A percentile compares a stretch with the other conserved stretches of the same genome.
Evolutionary conservation across 2,888 invertebrate genomes (phyloP).

Genomic region (Dorcus hopei): DNA sequence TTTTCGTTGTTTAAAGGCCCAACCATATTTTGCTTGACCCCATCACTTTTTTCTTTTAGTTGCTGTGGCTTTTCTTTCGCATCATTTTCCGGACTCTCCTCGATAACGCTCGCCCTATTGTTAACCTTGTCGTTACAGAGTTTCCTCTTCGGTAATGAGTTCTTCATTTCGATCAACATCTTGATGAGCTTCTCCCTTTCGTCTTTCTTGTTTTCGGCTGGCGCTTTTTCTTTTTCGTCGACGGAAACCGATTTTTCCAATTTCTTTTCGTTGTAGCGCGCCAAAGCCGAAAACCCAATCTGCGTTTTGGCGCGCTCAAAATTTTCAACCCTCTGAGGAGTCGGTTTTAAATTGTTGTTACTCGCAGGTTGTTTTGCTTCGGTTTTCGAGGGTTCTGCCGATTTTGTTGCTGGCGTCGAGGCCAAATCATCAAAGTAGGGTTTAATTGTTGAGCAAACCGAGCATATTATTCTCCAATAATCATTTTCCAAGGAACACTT

Average conservation of each 20-base stretch:
- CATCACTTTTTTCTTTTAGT: slow-evolving; percentile 4
- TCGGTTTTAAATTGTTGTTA: slow-evolving; percentile 11
- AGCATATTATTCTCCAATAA: slow-evolving; percentile 61
- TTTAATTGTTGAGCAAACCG: slow-evolving; percentile 56
- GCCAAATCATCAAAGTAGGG: slow-evolving; percentile 48
- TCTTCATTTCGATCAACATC: slow-evolving; percentile 75
- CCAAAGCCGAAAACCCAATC: slow-evolving; percentile 46
- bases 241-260: slow-evolving; percentile 27
- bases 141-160: slow-evolving; percentile 63
- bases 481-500: slow-evolving; percentile 60
- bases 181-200: slow-evolving; percentile 64
- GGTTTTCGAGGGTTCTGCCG: slow-evolving; percentile 14
- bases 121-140: slow-evolving; percentile 39
- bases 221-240: slow-evolving; percentile 24
- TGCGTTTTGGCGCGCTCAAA: slow-evolving; percentile 47
- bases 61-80: slow-evolving; percentile 5
- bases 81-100: slow-evolving; percentile 39
- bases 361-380: slow-evolving; percentile 23
- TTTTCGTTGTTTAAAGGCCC: neutral
- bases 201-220: slow-evolving; percentile 45
- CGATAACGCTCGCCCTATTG: slow-evolving; percentile 40
- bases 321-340: slow-evolving; percentile 19
- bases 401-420: slow-evolving; percentile 3
- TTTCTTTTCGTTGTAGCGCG: slow-evolving; percentile 35
- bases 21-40: slow-evolving; percentile 28